Percentiles rank a stretch among this genome's conserved stretches.
phyloP scores from a whole-genome alignment of 2,797 vertebrate species.

The Macropodus opercularis region DNA sequence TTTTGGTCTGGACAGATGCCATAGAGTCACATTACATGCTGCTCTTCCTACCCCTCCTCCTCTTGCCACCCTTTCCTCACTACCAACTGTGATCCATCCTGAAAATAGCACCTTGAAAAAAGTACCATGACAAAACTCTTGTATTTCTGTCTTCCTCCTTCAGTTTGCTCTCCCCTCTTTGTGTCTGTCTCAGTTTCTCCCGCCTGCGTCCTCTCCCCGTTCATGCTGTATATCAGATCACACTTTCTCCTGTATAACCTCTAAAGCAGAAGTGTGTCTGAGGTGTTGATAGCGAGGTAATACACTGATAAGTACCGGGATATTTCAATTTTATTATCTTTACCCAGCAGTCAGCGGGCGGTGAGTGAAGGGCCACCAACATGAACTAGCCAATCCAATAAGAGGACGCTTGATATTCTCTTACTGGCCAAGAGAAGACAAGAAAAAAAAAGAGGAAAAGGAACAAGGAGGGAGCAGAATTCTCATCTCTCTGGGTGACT shows the following conservation, averaged over 20 bases:
- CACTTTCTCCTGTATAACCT: conserved; percentile 65
- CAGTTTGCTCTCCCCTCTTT: conserved; percentile 16
- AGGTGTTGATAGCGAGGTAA: conserved; percentile 82
- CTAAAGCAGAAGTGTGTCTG: conserved; percentile 74
- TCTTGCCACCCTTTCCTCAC: conserved; percentile 27
- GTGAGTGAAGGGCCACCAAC: conserved; percentile 64
- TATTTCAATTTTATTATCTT: conserved; percentile 86
- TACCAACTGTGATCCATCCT: conserved; percentile 45
- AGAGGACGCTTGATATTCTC: conserved; percentile 77
- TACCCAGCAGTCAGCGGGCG: conserved; percentile 69
- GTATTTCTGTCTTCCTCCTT: conserved; percentile 26
- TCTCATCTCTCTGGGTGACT: conserved; percentile 32
- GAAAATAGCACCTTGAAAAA: conserved; percentile 72
- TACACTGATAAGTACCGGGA: conserved; percentile 83
- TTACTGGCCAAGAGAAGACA: conserved; percentile 34
- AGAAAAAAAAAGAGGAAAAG: conserved; percentile 28
- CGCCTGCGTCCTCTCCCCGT: conserved; percentile 30
- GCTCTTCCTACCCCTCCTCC: conserved; percentile 42
- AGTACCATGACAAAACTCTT: conserved; percentile 51
- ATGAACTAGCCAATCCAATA: conserved; percentile 83
- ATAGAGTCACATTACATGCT: conserved; percentile 74
- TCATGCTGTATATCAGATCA: conserved; percentile 47
- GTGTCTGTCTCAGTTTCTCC: conserved; percentile 52
- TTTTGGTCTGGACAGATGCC: conserved; percentile 74
- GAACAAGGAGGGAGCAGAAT: neutral